A percentile compares a stretch with the other conserved stretches of the same genome.
These are phyloP conservation scores for Pheosia gnoma DNA, from an alignment of 2,888 invertebrate species.

Conservation along the genomic window DNA sequence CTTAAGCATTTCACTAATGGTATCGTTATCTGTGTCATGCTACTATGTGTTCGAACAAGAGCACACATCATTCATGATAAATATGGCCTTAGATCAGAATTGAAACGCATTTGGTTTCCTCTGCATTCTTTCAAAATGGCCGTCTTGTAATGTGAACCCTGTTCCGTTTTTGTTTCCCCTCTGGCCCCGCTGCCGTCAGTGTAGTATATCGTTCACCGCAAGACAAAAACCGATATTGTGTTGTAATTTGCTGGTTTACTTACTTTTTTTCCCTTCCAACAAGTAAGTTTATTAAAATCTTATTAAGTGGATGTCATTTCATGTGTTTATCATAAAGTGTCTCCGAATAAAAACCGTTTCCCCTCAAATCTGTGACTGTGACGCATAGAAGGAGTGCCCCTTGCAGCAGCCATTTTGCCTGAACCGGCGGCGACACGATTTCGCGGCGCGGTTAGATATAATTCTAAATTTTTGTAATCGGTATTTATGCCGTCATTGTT, in stretches of 20 bases:
- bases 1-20: background rate
- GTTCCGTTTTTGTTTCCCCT: slow-evolving; percentile 83
- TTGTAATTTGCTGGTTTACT: slow-evolving; percentile 82
- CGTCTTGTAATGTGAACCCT: slow-evolving; percentile 77
- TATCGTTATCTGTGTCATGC: slow-evolving; percentile 13
- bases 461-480: slow-evolving; percentile 54
- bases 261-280: slow-evolving; percentile 82
- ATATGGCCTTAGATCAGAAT: slow-evolving; percentile 16
- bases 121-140: slow-evolving; percentile 63
- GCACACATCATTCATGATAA: slow-evolving; percentile 17
- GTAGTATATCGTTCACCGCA: slow-evolving; percentile 83
- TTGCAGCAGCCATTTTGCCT: slow-evolving; percentile 84
- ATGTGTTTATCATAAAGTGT: slow-evolving; percentile 59
- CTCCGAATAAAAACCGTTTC: slow-evolving; percentile 49
- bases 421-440: slow-evolving; percentile 84
- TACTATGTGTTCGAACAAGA: slow-evolving; percentile 16
- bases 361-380: slow-evolving; percentile 77
- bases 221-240: slow-evolving; percentile 82
- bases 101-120: slow-evolving; percentile 31
- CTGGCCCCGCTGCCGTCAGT: slow-evolving; percentile 83
- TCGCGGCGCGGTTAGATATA: slow-evolving; percentile 71
- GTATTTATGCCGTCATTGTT: slow-evolving; percentile 26
- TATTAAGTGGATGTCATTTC: slow-evolving; percentile 63
- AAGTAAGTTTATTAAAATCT: slow-evolving; percentile 78
- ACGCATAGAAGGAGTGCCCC: slow-evolving; percentile 86